These are phyloP conservation scores for Halcyon smyrnensis DNA, from an alignment of 2,797 vertebrate genomes.

Conservation along the genomic window DNA sequence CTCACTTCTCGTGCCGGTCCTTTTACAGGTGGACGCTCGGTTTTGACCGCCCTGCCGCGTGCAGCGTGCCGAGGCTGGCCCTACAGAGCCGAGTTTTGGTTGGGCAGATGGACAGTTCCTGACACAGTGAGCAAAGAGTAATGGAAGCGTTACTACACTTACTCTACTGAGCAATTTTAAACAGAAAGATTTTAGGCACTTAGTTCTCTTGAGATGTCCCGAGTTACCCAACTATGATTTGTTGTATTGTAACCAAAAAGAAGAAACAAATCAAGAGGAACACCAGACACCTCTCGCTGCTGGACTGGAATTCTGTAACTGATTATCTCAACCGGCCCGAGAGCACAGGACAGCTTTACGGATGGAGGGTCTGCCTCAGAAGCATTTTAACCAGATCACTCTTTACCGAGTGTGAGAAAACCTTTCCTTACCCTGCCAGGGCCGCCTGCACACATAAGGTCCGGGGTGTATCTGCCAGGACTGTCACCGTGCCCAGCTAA, in stretches of 20 bases:
- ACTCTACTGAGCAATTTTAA: neutral
- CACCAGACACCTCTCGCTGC: neutral
- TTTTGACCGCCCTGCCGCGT: neutral
- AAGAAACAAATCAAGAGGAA: neutral
- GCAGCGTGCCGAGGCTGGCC: neutral
- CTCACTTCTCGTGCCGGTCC: neutral
- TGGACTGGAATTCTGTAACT: neutral
- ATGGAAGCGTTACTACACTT: neutral
- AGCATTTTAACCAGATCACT: neutral
- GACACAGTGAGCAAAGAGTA: neutral
- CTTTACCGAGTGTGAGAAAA: neutral
- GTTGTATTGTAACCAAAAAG: neutral
- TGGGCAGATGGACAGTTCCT: neutral
- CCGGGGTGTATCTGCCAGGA: neutral
- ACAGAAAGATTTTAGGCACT: neutral
- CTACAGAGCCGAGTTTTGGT: neutral
- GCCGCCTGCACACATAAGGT: neutral
- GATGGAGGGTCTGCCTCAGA: neutral
- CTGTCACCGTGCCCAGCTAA: neutral
- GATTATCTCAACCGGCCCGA: rapidly evolving
- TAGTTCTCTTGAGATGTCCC: neutral
- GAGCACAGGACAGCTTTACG: rapidly evolving
- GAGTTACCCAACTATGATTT: neutral
- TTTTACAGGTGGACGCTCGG: neutral
- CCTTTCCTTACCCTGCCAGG: neutral